Evolutionary conservation across 2,888 invertebrate genomes (phyloP), one percentile per base, ranked within the genome.

Genomic region (Tinea pellionella): DNA sequence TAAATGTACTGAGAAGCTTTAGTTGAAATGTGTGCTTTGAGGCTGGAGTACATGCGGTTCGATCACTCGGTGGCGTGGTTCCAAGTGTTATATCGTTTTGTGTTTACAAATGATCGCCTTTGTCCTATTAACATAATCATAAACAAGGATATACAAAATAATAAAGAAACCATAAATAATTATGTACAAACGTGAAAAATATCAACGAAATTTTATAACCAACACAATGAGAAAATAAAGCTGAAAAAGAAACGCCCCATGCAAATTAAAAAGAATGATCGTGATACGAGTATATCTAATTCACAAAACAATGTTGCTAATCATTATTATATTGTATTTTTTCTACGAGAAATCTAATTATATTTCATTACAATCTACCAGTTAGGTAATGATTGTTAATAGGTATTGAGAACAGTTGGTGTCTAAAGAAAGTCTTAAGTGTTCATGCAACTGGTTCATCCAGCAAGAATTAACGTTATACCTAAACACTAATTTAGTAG

Each of bases 11-110:
- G 83, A 84, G 80, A 86, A 87, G 86, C 86, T 86, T 84, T 81
- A 74, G 76, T 85, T 86, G 85, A 84, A 80, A 83, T 87, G 85
- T 85, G 84, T 82, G 82, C 84, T 83, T n/a, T 80, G 84, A 84
- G 84, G 83, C 83, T 83, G 78, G 78, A 82, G 80, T 79, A 79
- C 86, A 86, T 86, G 85, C 86, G 85, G 74, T 78, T 85, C 84
- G 76, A 82, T 87, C 86, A 87, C 87, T 86, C 87, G 87, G 87
- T 87, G 87, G 87, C 87, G 86, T 88, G 88, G 86, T 84, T 78
- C 78, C 75, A 78, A 78, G 60, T 61, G 63, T 60, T 56, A 59
- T 30, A 16, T 18, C 30, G 57, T 57, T 57, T 32, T 15, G 13
- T 8, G 18, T 53, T 24, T 53, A 24, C 19, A 24, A 53, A 53